Evolutionary conservation across 2,113 vertebrate genomes (phyloP), one percentile per base, ranked within the genome.

Genomic region (Phalacrocorax brasilianus): DNA sequence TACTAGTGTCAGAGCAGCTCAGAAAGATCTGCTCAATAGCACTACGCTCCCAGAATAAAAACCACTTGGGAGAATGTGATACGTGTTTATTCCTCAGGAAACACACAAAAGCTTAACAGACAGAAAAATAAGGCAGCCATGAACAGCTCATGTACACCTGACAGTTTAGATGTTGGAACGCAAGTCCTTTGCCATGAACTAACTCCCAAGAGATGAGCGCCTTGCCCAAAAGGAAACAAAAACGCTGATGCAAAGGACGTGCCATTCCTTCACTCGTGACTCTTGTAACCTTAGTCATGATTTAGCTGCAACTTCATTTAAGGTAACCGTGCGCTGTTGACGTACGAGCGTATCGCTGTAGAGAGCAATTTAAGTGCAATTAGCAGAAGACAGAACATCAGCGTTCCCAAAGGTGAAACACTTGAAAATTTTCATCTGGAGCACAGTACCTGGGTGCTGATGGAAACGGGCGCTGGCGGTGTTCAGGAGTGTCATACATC

Each of bases 381-480:
- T 68, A 74, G 61, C 70, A 90, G 72, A 75, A 73, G 33, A 56
- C 0, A 35, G 21, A 79, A 74, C 8, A 63, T 28, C 14, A 55
- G 5, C 27, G 28, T 56, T 79, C 63, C 77, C 63, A 70, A 44
- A 80, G 59, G 55, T 44, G 62, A 91, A 91, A 42, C 67, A 79
- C 40, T 42, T 88, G 0, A 50, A 28, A 40, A 42, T 47, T 44
- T 65, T 42, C 3, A 55, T 40, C 27, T 52, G 44, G 35, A 83
- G 49, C 40, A 38, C 14, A 35, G 33, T n/a, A 44, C 58, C 30
- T 28, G 8, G 9, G 28, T 49, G 50, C 44, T 79, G 73, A 59
- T 27, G 38, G 55, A 23, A 65, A 24, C 0, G 10, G 66, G 53
- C 19, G 22, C 44, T 33, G 32, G 58, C 11, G 26, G 24, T 0